Evolutionary conservation across 1,140 invertebrate species (phyloP), one percentile per base, ranked within the genome.

Genomic region (Atopsyche davidsoni): DNA sequence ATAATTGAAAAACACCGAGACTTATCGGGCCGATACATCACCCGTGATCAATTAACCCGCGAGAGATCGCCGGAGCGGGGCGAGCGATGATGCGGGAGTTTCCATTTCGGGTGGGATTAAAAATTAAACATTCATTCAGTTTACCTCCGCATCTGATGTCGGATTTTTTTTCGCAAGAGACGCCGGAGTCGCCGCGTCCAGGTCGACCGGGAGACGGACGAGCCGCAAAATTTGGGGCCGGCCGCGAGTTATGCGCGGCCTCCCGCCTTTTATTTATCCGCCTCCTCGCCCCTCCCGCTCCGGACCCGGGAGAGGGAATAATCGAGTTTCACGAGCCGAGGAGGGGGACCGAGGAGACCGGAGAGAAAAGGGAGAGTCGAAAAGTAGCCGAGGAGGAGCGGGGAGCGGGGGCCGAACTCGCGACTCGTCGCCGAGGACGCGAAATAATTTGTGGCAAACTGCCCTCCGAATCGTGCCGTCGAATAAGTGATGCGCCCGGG

Each of bases 151-250:
- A n/a, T n/a, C n/a, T n/a, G n/a, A n/a, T n/a, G n/a, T n/a, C n/a
- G n/a, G n/a, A n/a, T n/a, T n/a, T n/a, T 28, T 28, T 28, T 28
- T 28, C 25, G 25, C 25, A n/a, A n/a, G n/a, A 48, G 41, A 48
- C 39, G 46, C 36, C 21, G 18, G 46, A 46, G 32, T 46, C 36
- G 44, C 44, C 31, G 36, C 18, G 36, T 35, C 46, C 40, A 38
- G 40, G 48, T 50, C 48, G 48, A 38, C 48, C 42, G 28, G 38
- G 38, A 50, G 35, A 41, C 39, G 42, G 42, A 41, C 48, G 31
- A 31, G n/a, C 17, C 24, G 48, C 36, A 48, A 48, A 40, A 38
- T 48, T 40, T 38, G 41, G 36, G 34, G 19, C 9, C 21, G 46
- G 14, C 32, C 2, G 43, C n/a, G 43, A 18, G 43, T 1, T 25